These are phyloP conservation scores for Mus caroli DNA, from an alignment of 2,797 vertebrate species.

Conservation along the genomic window DNA sequence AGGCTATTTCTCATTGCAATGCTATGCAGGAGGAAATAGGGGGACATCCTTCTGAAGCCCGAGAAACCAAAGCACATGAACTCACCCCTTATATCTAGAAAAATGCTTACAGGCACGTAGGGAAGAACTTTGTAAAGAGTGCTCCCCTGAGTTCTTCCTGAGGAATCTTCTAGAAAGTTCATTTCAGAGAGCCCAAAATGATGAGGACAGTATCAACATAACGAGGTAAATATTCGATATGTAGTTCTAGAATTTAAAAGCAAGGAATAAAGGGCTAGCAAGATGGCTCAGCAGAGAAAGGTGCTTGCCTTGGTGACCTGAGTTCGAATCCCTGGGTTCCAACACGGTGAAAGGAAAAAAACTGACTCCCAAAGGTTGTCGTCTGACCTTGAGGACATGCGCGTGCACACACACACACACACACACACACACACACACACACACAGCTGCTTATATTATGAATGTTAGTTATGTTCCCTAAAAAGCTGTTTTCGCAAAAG, in stretches of 20 bases:
- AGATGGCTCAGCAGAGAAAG: not conserved
- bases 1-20: conserved; percentile 15
- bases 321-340: not conserved
- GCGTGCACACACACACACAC: too few species aligned
- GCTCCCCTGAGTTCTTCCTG: not conserved
- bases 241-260: conserved; percentile 9
- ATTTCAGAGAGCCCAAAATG: not conserved
- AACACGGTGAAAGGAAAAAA: not conserved
- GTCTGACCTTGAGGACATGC: not conserved
- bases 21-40: conserved; percentile 27
- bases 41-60: not conserved
- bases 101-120: not conserved
- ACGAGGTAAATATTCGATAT: not conserved
- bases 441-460: not conserved
- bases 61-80: conserved; percentile 46
- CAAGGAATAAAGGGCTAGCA: not conserved
- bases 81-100: not conserved
- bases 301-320: not conserved
- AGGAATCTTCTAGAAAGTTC: not conserved
- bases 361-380: not conserved
- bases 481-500: not conserved
- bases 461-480: not conserved
- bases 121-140: not conserved
- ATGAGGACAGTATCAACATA: not conserved
- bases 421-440: too few species aligned